These are phyloP conservation scores for Ornithoptera alexandrae DNA, from an alignment of 2,888 invertebrate genomes.

Conservation along the genomic window DNA sequence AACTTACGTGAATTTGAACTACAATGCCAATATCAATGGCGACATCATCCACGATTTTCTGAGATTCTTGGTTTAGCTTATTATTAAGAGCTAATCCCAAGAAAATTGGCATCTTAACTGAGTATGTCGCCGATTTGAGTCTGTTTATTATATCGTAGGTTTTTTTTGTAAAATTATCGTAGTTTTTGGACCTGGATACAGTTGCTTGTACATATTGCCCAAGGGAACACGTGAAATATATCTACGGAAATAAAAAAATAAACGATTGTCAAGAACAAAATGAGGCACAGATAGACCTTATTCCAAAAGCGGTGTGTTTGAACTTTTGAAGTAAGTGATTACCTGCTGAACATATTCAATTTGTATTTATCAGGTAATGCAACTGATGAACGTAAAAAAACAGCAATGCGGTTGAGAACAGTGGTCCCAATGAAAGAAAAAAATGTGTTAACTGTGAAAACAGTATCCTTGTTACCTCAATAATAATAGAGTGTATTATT, in stretches of 20 bases:
- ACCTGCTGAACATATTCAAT: no score
- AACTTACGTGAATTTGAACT: conserved; percentile 90
- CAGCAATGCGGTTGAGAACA: no score
- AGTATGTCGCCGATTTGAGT: conserved; percentile 1
- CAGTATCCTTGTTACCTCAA: no score
- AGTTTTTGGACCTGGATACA: not conserved
- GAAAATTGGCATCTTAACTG: conserved; percentile 13
- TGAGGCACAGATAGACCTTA: no score
- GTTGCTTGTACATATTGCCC: not conserved
- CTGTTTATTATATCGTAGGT: not conserved
- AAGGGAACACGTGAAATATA: not conserved
- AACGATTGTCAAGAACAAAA: no score
- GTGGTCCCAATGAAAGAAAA: no score
- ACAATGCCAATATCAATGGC: conserved; percentile 92
- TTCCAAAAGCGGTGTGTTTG: no score
- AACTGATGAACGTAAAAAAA: no score
- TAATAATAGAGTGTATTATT: no score
- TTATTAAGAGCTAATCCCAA: conserved; percentile 89
- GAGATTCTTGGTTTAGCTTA: conserved; percentile 82
- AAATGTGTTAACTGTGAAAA: no score
- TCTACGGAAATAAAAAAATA: not conserved
- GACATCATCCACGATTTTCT: conserved; percentile 86
- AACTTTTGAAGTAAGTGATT: no score
- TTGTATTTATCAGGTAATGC: no score
- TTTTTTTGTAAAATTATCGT: not conserved